Base-by-base conservation (phyloP, 1,140 invertebrate genomes). In the Sweltsa coloradensis region DNA sequence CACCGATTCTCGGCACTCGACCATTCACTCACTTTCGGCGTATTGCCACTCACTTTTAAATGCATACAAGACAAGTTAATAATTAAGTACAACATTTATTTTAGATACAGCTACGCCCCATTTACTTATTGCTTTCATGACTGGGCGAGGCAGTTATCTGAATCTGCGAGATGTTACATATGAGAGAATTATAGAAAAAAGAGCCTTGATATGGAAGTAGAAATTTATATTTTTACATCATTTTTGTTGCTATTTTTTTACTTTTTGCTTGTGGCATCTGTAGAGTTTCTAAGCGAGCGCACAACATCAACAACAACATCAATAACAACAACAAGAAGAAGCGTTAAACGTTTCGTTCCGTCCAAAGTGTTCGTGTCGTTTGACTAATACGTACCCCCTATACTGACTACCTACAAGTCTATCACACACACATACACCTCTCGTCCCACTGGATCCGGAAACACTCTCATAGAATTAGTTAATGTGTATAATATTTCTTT, bases 181-280 rank as follows among this genome's bases (percentile, higher is more conserved):
- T 26, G 22, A 23, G 6, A 31, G 22, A 44, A 44, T 29, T 23
- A 22, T 41, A 47, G 25, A 47, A 47, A 41, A 41, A 24, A 41
- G 40, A 26, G 25, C 22, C 18, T 29, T 47, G 46, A 47, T 47
- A 47, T 47, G 46, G 46, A 47, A 47, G 46, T 29, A 41, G 41
- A 41, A n/a, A n/a, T n/a, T 31, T 37, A 37, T 19, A 37, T 37
- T 37, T 37, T 37, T 5, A 37, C 18, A 37, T 37, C 16, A 31
- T 34, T 31, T 44, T 44, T 44, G 21, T 44, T 21, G 29, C 22
- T 5, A 22, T 27, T 44, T 44, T 44, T 44, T 44, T 31, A 44
- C 19, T 44, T 44, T 44, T 44, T 44, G 21, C n/a, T 44, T 26
- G 16, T 37, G 34, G 22, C 34, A 21, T 44, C 34, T 29, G 22